A percentile compares a stretch with the other conserved stretches of the same genome.
phyloP scores from a whole-genome alignment of 2,113 vertebrate genomes.

The Callorhinus ursinus region DNA sequence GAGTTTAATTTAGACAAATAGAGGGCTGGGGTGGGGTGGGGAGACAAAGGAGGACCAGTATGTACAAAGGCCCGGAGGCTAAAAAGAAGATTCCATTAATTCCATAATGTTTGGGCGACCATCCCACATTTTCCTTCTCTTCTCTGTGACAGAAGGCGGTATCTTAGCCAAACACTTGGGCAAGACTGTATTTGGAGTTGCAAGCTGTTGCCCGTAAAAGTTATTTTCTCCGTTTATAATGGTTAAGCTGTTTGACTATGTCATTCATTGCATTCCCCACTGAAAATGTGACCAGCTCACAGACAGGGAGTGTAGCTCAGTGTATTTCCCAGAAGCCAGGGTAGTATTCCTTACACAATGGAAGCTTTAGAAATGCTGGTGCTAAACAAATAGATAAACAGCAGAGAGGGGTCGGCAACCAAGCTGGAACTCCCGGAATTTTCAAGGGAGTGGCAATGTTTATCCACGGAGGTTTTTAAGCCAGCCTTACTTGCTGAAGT shows the following conservation, averaged over 20 bases:
- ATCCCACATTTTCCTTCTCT: background rate
- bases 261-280: background rate
- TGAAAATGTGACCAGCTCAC: background rate
- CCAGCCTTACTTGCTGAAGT: background rate
- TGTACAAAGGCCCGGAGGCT: background rate
- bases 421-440: slow-evolving; percentile 47
- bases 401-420: background rate
- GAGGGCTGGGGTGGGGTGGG: accelerated
- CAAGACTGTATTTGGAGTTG: background rate
- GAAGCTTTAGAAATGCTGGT: background rate
- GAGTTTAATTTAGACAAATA: background rate
- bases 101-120: background rate
- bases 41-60: background rate
- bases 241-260: background rate
- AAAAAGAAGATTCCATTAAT: background rate
- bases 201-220: background rate
- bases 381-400: slow-evolving; percentile 23
- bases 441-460: slow-evolving; percentile 26
- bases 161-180: background rate
- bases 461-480: background rate
- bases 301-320: background rate
- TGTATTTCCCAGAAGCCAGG: slow-evolving; percentile 39
- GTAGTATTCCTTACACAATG: background rate
- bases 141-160: background rate
- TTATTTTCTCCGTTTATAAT: slow-evolving; percentile 6